phyloP scores from a whole-genome alignment of 2,113 vertebrate genomes.

The Psammodynastes pulverulentus region DNA sequence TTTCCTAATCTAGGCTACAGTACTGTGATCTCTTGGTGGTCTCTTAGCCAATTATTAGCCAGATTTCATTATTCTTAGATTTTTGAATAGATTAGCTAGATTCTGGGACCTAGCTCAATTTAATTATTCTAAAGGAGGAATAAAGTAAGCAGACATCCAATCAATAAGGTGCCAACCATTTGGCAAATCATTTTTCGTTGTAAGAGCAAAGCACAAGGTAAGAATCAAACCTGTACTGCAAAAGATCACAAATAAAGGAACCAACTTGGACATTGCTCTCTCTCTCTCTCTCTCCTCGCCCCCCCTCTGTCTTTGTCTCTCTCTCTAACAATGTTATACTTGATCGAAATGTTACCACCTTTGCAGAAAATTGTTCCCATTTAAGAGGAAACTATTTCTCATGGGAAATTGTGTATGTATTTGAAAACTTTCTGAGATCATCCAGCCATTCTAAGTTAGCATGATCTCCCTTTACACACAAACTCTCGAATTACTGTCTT shows the following conservation, averaged over 20 bases:
- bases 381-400: background rate
- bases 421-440: background rate
- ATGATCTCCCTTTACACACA: conserved; percentile 7
- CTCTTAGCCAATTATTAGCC: background rate
- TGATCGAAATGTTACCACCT: background rate
- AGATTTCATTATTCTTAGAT: background rate
- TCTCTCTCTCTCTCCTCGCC: background rate
- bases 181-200: background rate
- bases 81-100: background rate
- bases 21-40: background rate
- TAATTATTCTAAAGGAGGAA: background rate
- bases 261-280: background rate
- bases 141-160: too few relatives aligned
- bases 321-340: background rate
- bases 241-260: background rate
- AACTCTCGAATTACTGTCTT: background rate
- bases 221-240: background rate
- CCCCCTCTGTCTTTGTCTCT: too few relatives aligned
- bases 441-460: conserved; percentile 10
- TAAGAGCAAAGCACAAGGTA: background rate
- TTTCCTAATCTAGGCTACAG: background rate
- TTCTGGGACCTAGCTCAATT: background rate
- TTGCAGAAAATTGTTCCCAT: background rate
- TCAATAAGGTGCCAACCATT: background rate
- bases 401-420: background rate